These are phyloP conservation scores for Sinonovacula constricta DNA, from an alignment of 1,140 invertebrate genomes.

Conservation along the genomic window DNA sequence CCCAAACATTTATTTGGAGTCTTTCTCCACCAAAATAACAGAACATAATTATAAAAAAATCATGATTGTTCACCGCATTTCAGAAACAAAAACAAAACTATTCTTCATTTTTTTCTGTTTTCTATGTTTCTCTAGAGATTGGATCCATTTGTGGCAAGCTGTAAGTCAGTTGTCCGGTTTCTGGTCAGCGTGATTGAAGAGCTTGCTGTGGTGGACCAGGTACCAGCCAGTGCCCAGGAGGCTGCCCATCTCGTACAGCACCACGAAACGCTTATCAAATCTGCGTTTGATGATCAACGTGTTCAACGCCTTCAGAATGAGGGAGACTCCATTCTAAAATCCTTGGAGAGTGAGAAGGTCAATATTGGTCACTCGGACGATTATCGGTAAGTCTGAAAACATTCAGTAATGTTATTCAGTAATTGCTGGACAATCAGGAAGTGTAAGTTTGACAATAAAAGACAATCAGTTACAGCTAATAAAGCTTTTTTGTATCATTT, in stretches of 20 bases:
- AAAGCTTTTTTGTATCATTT: too few relatives aligned
- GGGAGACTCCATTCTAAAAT: constrained; percentile 68
- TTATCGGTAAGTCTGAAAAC: constrained; percentile 72
- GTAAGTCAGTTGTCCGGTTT: constrained; percentile 67
- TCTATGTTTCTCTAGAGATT: constrained; percentile 67
- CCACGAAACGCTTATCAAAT: constrained; percentile 67
- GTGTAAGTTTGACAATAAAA: too few relatives aligned
- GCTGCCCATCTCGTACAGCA: constrained; percentile 68
- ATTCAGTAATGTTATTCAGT: too few relatives aligned
- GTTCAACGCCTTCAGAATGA: constrained; percentile 71
- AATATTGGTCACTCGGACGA: constrained; percentile 66
- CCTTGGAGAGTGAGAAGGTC: constrained; percentile 62
- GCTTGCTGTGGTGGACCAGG: constrained; percentile 54
- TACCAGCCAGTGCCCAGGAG: constrained; percentile 60
- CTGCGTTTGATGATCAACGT: constrained; percentile 68
- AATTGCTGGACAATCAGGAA: too few relatives aligned
- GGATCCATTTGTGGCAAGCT: constrained; percentile 74
- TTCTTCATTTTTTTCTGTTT: not conserved
- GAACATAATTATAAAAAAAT: too few relatives aligned
- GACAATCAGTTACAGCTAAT: too few relatives aligned
- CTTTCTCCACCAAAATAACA: too few relatives aligned
- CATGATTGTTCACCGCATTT: too few relatives aligned
- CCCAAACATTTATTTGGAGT: too few relatives aligned
- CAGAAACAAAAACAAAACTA: too few relatives aligned
- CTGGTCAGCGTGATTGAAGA: constrained; percentile 71